phyloP scores from a whole-genome alignment of 2,888 invertebrate species.

The Chalcosyrphus nemorum region DNA sequence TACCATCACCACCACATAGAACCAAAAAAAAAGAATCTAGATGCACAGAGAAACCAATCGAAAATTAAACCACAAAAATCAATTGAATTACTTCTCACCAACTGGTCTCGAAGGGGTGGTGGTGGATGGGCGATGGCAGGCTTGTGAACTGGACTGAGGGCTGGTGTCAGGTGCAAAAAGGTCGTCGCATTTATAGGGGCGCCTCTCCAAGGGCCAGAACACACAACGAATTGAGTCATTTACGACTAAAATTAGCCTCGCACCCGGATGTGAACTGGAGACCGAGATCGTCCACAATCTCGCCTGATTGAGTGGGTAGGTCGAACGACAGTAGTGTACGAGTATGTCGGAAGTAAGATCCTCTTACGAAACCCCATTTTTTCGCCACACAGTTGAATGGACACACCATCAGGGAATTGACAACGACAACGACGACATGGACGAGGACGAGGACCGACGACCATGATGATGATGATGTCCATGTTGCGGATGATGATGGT shows the following conservation, averaged over 20 bases:
- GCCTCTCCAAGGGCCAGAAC: constrained; percentile 9
- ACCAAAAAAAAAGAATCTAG: constrained; percentile 1
- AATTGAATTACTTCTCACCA: constrained; percentile 68
- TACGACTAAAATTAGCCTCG: constrained; percentile 68
- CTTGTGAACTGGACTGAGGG: constrained; percentile 2
- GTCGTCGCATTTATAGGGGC: constrained; percentile 53
- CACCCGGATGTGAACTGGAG: constrained; percentile 45
- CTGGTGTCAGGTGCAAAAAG: constrained; percentile 55
- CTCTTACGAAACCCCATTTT: constrained; percentile 59
- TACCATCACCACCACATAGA: too few species aligned
- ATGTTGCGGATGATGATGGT: constrained; percentile 66
- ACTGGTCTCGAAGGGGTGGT: constrained; percentile 18
- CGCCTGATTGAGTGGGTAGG: constrained; percentile 53
- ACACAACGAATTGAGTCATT: constrained; percentile 63
- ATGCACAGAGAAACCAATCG: constrained; percentile 52
- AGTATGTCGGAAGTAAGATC: constrained; percentile 68
- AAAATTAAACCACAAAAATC: constrained; percentile 72
- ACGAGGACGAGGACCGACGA: constrained; percentile 2
- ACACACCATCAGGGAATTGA: constrained; percentile 65
- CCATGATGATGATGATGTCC: constrained; percentile 47
- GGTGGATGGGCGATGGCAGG: too few species aligned
- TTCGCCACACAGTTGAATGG: constrained; percentile 61
- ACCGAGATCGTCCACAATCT: constrained; percentile 3
- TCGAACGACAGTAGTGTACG: too few species aligned
- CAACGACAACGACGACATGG: constrained; percentile 10